Percentiles rank a stretch among this genome's conserved stretches.
Conservation (phyloP, 2,113 vertebrate genomes). For the Bubo blakistoni region DNA sequence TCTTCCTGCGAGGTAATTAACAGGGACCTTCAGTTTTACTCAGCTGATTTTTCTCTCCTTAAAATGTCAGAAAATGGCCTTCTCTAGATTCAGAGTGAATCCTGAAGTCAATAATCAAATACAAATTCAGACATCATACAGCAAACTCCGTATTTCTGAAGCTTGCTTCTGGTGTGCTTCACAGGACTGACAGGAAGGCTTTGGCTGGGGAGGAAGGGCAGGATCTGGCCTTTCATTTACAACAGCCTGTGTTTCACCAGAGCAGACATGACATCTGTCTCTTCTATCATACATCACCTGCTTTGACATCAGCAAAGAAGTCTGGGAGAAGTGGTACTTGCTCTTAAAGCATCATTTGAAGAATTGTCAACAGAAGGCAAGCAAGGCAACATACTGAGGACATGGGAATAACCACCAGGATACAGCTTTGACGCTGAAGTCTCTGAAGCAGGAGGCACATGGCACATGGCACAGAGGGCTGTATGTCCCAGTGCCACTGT, state of each 20-base stretch:
- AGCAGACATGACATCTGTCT: neutral
- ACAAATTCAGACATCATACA: neutral
- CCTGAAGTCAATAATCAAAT: neutral
- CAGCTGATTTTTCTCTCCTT: neutral
- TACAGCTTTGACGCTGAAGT: rapidly evolving
- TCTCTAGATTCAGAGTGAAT: neutral
- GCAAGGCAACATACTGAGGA: neutral
- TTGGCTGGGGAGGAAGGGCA: neutral
- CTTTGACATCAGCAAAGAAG: neutral
- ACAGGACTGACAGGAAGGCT: neutral
- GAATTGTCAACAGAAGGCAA: neutral
- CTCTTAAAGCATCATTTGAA: neutral
- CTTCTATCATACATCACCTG: neutral
- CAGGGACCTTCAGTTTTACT: neutral
- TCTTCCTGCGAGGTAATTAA: neutral
- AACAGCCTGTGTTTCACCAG: neutral
- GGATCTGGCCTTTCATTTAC: neutral
- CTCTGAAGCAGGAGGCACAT: neutral
- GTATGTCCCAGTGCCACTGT: no score
- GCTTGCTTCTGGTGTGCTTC: neutral
- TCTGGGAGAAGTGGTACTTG: neutral
- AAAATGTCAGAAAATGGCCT: neutral
- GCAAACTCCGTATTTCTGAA: neutral
- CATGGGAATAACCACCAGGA: neutral
- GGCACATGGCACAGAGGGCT: no score